These are phyloP conservation scores for Pangasius larnaudii DNA, from an alignment of 2,797 vertebrate species.

Conservation along the genomic window DNA sequence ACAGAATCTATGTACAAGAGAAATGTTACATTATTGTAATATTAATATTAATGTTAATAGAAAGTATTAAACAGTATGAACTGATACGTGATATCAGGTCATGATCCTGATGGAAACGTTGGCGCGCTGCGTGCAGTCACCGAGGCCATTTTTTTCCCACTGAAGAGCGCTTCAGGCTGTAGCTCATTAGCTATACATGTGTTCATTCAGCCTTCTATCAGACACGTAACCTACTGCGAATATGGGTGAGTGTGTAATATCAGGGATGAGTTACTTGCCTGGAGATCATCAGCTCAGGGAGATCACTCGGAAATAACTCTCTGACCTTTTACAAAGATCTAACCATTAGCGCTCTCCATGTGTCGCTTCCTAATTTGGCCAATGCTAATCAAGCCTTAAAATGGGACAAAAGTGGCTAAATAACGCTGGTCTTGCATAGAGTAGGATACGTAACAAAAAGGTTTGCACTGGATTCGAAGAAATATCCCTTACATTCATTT, in stretches of 20 bases:
- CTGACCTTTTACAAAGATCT: not conserved
- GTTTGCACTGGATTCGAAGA: too few relatives aligned
- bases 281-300: conserved; percentile 7
- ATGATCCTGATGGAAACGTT: not conserved
- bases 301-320: not conserved
- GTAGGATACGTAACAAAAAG: too few relatives aligned
- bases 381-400: not conserved
- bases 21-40: not conserved
- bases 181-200: not conserved
- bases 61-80: not conserved
- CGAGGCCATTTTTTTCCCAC: not conserved
- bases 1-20: too few relatives aligned
- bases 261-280: conserved; percentile 1
- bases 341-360: not conserved
- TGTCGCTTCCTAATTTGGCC: not conserved
- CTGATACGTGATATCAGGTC: not conserved
- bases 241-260: not conserved
- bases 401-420: not conserved
- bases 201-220: conserved; percentile 1
- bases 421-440: not conserved
- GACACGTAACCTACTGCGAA: not conserved
- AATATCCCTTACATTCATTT: not conserved
- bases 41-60: too few relatives aligned
- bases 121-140: not conserved
- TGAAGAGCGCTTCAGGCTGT: not conserved